Evolutionary conservation across 2,888 invertebrate species (phyloP), one percentile per base, ranked within the genome.

Genomic region (Fragum fragum): DNA sequence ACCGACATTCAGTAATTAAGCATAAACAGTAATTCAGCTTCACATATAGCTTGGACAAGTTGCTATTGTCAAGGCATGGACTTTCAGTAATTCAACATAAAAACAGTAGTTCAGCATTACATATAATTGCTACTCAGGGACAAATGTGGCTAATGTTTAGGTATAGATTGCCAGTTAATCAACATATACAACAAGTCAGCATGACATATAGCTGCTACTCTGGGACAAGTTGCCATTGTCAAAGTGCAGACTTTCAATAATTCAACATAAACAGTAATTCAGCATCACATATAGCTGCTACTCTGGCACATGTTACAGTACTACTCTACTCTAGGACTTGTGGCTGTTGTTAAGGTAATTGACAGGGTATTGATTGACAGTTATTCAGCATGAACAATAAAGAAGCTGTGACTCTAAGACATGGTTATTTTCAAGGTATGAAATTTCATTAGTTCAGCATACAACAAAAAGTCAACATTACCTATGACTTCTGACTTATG

Each of bases 271-370:
- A 94, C 87, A 95, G 94, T 81, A 94, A 95, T 85, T 93, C 93
- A 23, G 95, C 95, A 5, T 92, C 95, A 63, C 95, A 95, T 86
- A 90, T 95, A 63, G 95, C 95, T 18, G 93, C 95, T n/a, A 85
- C 92, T 76, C 92, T 94, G 42, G 95, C 95, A 5, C 94, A 90
- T 76, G 52, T 92, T 21, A 79, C 86, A 11, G 81, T 92, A n/a
- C n/a, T n/a, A n/a, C n/a, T n/a, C n/a, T n/a, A n/a, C n/a, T n/a
- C n/a, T n/a, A n/a, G 68, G 86, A 92, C 6, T 91, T 90, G 91
- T 93, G 93, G 82, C 73, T 78, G 47, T 47, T 47, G 16, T 11
- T 11, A 16, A 14, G 16, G 93, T 95, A n/a, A 85, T 91, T n/a
- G n/a, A n/a, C n/a, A n/a, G n/a, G n/a, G n/a, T n/a, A n/a, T 39